A percentile compares a stretch with the other conserved stretches of the same genome.
phyloP scores from a whole-genome alignment of 2,888 invertebrate genomes.

The Cenopis cana region DNA sequence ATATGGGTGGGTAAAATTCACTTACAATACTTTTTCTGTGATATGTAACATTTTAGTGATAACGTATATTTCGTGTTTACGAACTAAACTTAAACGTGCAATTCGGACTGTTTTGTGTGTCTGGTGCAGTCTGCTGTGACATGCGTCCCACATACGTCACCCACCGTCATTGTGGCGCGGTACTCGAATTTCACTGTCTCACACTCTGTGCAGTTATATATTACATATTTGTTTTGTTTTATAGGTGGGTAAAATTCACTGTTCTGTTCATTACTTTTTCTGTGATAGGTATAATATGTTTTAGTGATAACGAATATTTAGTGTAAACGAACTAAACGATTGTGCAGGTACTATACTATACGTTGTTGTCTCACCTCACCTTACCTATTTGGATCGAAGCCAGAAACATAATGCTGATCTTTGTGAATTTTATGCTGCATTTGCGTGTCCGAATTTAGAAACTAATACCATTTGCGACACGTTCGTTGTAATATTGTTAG shows the following conservation, averaged over 20 bases:
- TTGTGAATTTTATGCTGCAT: constrained; percentile 13
- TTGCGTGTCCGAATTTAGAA: constrained; percentile 14
- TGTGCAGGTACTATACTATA: background rate
- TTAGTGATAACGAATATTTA: too few species aligned
- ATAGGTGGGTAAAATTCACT: constrained; percentile 1
- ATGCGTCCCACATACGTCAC: background rate
- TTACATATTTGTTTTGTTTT: too few species aligned
- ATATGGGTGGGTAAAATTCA: too few species aligned
- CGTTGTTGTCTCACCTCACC: background rate
- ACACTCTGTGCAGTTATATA: background rate
- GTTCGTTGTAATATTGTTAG: background rate
- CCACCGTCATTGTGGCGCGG: constrained; percentile 15
- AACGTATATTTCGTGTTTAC: too few species aligned
- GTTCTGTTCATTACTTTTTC: background rate
- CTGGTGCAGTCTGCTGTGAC: background rate
- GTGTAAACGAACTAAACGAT: background rate
- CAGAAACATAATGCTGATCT: constrained; percentile 37
- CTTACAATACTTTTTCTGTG: too few species aligned
- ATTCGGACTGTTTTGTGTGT: too few species aligned
- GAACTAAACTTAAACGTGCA: too few species aligned
- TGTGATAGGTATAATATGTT: background rate
- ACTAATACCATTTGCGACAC: background rate
- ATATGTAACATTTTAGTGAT: too few species aligned
- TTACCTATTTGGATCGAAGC: constrained; percentile 36
- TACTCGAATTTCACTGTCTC: constrained; percentile 26